These are phyloP conservation scores for Thalassophryne amazonica DNA, from an alignment of 2,797 vertebrate genomes.

Conservation along the genomic window DNA sequence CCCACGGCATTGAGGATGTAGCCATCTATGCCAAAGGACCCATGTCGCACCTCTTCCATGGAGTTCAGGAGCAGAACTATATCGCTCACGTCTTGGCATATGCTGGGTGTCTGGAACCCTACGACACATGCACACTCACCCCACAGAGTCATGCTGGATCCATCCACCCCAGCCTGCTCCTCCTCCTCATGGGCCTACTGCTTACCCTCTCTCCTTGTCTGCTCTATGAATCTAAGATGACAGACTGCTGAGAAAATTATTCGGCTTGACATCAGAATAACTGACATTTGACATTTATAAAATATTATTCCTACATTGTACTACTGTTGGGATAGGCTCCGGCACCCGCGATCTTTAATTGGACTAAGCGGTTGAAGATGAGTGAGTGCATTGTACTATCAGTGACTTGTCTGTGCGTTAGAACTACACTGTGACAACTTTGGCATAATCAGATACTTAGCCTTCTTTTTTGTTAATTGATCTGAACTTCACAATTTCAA, in stretches of 20 bases:
- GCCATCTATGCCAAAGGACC: constrained; percentile 89
- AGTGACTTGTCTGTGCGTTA: too few species aligned
- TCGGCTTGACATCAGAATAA: not conserved
- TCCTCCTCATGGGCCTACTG: constrained; percentile 57
- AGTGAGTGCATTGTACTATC: too few species aligned
- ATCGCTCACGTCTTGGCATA: constrained; percentile 88
- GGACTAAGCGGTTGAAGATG: constrained; percentile 30
- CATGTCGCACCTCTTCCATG: constrained; percentile 89
- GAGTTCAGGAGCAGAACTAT: constrained; percentile 91
- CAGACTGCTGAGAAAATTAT: too few species aligned
- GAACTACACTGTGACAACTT: too few species aligned
- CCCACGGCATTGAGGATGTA: constrained; percentile 90
- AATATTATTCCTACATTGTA: too few species aligned
- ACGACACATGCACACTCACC: constrained; percentile 56
- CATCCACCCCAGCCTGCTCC: constrained; percentile 47
- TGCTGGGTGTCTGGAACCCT: constrained; percentile 85
- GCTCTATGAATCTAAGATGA: constrained; percentile 12
- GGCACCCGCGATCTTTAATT: not conserved
- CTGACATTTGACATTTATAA: not conserved
- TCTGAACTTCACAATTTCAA: too few species aligned
- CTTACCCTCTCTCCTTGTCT: constrained; percentile 22
- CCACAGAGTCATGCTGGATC: constrained; percentile 7
- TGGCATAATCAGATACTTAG: too few species aligned
- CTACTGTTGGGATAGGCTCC: too few species aligned
- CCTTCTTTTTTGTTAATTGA: too few species aligned